Evolutionary conservation across 2,797 vertebrate genomes (phyloP), one percentile per base, ranked within the genome.

Genomic region (Nasua narica): DNA sequence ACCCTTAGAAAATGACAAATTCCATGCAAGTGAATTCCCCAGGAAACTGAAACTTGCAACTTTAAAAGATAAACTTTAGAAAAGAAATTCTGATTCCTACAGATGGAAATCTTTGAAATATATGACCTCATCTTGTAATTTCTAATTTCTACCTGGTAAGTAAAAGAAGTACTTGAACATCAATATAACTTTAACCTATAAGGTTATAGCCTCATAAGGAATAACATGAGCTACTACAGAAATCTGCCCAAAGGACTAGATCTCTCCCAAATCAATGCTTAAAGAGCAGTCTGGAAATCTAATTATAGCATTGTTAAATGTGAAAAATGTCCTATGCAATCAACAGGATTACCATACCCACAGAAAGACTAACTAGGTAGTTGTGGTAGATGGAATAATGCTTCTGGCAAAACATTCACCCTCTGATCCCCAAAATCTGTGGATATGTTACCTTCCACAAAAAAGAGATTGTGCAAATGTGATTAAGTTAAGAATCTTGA

Each of bases 91-190:
- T 15, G 46, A 90, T 3, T 18, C 1, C 21, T 67, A 37, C n/a
- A 50, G 37, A 76, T 9, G 32, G 7, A 97, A 96, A 78, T 82
- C n/a, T 79, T 50, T 95, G 69, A 81, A 95, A 85, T 70, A 67
- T 3, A 72, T 85, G 40, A 62, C 21, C 37, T 40, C 6, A 89
- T 18, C 2, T 60, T 84, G 8, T 25, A 2, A 78, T 25, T 67
- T 79, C n/a, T 25, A 2, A 78, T 25, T 67, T 79, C n/a, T 52
- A 62, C 7, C 86, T 19, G 58, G 18, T 46, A 52, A 72, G 21
- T 77, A 77, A 74, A 83, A 92, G 40, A 35, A 81, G 54, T 81
- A 48, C 9, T 69, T 56, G 46, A 86, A 87, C 18, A 54, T 92
- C 43, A 62, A 81, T 46, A 37, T n/a, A 92, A 25, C 13, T 37